Evolutionary conservation across 2,888 invertebrate species (phyloP), one percentile per base, ranked within the genome.

Genomic region (Tipula lateralis): DNA sequence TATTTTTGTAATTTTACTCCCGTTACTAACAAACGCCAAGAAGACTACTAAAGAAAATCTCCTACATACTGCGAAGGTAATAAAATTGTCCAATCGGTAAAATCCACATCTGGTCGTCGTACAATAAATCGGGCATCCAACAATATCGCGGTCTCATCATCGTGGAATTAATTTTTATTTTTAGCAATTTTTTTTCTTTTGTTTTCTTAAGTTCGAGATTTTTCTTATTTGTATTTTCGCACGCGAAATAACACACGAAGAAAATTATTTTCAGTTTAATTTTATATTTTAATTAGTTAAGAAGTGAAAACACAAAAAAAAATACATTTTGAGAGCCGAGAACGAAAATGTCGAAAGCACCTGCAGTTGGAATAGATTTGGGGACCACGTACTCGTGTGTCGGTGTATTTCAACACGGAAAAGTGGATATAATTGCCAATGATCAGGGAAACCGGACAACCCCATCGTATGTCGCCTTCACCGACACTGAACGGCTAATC

Each of bases 351-450:
- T 3, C 90, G 87, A 90, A 90, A 88, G 90, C 95, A 93, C 96
- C 96, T 89, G 96, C 96, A 90, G 94, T 97, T 89, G 98, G 98
- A 93, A 98, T 98, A 91, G 98, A 98, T 92, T 93, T 98, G 91
- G 98, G 98, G 87, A 98, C 97, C 87, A 98, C 97, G 86, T 98
- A 97, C 91, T 97, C 97, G 85, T 97, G 96, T 89, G 97, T 97
- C 87, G 97, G 96, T 88, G 97, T 97, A 87, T 97, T 96, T 93
- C 96, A 96, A 91, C 95, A 96, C 91, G 96, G 96, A 87, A 96
- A 96, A 91, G 96, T 96, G 88, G 96, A 96, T 91, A 96, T 96
- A 90, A 96, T 96, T 91, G 96, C 96, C 89, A 96, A 96, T 90
- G 96, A 96, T 91, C 96, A 96, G 91, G 96, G 96, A 90, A 96